Evolutionary conservation across 2,888 invertebrate genomes (phyloP).

Genomic region (Acanthosoma haemorrhoidale): DNA sequence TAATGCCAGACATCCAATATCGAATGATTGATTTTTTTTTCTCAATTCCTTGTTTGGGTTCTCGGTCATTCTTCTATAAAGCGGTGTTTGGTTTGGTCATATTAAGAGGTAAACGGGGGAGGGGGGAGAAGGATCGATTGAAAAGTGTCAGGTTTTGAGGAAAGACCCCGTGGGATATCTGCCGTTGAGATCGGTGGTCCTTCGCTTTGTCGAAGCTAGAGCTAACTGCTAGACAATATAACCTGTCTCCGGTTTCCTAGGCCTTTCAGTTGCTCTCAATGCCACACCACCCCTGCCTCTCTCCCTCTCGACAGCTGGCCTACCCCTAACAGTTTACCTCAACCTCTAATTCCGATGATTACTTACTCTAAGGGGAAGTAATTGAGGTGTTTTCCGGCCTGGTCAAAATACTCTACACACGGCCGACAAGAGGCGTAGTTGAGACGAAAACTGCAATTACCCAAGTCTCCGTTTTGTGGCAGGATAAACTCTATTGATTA

Average conservation of each 20-base stretch:
- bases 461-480: no score
- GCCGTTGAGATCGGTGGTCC: not conserved
- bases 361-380: no score
- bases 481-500: no score
- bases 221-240: conserved; percentile 17
- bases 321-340: not conserved
- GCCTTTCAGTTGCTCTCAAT: not conserved
- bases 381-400: not conserved
- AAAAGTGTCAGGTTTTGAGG: conserved; percentile 21
- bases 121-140: not conserved
- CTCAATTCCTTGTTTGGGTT: not conserved
- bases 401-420: no score
- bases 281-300: not conserved
- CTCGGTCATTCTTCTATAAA: not conserved
- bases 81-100: conserved; percentile 3
- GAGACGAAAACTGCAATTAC: no score
- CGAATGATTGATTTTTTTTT: not conserved
- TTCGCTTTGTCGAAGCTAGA: not conserved
- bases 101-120: not conserved
- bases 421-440: no score
- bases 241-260: conserved; percentile 16
- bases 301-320: not conserved
- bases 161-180: not conserved
- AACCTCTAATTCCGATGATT: not conserved
- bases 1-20: no score